Evolutionary conservation across 1,140 invertebrate genomes (phyloP).

Genomic region (Rhyzopertha dominica): DNA sequence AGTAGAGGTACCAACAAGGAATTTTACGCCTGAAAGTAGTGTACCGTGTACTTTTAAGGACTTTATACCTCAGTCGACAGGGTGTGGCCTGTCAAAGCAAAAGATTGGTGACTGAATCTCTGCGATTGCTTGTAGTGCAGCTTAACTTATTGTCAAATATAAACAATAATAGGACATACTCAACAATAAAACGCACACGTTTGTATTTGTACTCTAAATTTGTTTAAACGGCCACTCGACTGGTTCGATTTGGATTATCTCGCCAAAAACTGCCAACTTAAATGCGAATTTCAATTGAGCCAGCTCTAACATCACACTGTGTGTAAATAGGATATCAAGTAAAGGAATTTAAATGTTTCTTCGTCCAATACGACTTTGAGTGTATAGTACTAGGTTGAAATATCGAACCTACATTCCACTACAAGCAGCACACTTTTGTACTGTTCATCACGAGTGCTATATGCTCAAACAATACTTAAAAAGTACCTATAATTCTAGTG

Average conservation of each 20-base stretch:
- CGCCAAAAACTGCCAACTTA: conserved; percentile 41
- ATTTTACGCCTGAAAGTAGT: conserved; percentile 84
- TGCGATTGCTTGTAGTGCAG: conserved; percentile 29
- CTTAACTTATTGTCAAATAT: conserved; percentile 28
- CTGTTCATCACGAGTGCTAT: conserved; percentile 27
- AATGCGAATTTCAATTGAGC: conserved; percentile 21
- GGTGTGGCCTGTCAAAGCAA: conserved; percentile 28
- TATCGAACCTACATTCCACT: conserved; percentile 11
- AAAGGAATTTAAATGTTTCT: conserved; percentile 34
- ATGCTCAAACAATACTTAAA: conserved; percentile 38
- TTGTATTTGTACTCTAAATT: conserved; percentile 7
- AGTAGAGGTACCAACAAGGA: conserved; percentile 86
- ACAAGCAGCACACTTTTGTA: conserved; percentile 13
- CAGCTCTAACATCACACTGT: conserved; percentile 19
- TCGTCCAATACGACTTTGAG: conserved; percentile 34
- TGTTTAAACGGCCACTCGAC: conserved; percentile 10
- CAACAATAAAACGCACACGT: conserved; percentile 26
- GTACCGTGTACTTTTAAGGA: conserved; percentile 25
- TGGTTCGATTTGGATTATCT: conserved; percentile 11
- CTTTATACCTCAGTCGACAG: conserved; percentile 27
- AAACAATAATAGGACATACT: conserved; percentile 21
- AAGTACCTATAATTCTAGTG: conserved; percentile 37
- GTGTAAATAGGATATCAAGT: conserved; percentile 17
- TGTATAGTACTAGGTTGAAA: conserved; percentile 29
- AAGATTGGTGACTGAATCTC: conserved; percentile 38